Percentiles rank a stretch among this genome's conserved stretches.
Evolutionary conservation across 2,797 vertebrate genomes (phyloP).

Genomic region (Xyrichtys novacula): DNA sequence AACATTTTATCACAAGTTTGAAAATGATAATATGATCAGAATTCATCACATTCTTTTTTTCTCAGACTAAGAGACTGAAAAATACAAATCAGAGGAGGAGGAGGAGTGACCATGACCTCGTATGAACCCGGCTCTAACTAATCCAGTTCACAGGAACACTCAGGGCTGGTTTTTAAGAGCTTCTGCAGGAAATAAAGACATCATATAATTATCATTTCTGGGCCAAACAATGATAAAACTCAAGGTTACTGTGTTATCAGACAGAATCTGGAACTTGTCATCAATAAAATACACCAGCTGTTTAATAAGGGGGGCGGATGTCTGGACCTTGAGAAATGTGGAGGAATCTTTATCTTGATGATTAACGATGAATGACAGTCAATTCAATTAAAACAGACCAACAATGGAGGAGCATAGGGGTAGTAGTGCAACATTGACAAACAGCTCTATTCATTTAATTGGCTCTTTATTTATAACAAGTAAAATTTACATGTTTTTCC

Average conservation of each 20-base stretch:
- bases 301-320: constrained; percentile 30
- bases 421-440: too few species aligned
- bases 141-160: constrained; percentile 72
- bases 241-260: constrained; percentile 48
- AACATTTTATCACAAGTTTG: constrained; percentile 46
- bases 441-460: too few species aligned
- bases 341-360: neutral
- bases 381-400: neutral
- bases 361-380: neutral
- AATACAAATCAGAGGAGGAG: neutral
- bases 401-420: neutral
- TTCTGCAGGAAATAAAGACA: constrained; percentile 29
- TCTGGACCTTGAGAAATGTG: constrained; percentile 7
- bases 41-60: constrained; percentile 35
- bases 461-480: too few species aligned
- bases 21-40: constrained; percentile 25
- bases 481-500: too few species aligned
- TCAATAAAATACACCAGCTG: constrained; percentile 30
- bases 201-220: constrained; percentile 31
- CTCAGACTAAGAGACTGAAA: constrained; percentile 16
- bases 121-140: constrained; percentile 34
- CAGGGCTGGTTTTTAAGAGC: constrained; percentile 56
- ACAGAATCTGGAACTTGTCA: constrained; percentile 39
- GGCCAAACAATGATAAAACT: constrained; percentile 37
- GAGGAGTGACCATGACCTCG: constrained; percentile 69